phyloP scores from a whole-genome alignment of 37 sponge, comb jelly and placozoan genomes.

The Cliona cf. orientalis region DNA sequence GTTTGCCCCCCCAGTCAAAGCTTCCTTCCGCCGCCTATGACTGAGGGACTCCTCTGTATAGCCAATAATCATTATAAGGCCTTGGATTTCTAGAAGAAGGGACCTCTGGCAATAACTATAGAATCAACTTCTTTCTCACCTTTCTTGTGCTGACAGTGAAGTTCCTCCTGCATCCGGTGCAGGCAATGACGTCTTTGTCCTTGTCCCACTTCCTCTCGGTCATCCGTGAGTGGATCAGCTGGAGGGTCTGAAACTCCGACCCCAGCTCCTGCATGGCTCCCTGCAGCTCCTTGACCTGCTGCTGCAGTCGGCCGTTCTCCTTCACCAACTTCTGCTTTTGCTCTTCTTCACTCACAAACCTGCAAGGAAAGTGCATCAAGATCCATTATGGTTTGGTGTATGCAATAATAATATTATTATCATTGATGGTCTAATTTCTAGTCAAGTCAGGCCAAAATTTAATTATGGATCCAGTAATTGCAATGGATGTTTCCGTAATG shows the following conservation, averaged over 20 bases:
- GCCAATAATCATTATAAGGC: too few species aligned
- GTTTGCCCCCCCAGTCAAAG: too few species aligned
- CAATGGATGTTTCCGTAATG: background rate
- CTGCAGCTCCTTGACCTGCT: constrained; percentile 37
- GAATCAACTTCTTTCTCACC: constrained; percentile 45
- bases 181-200: constrained; percentile 64
- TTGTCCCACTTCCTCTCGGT: constrained; percentile 75
- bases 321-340: constrained; percentile 6
- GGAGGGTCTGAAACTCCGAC: constrained; percentile 67
- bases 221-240: constrained; percentile 48
- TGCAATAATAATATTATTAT: background rate
- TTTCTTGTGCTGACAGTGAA: constrained; percentile 68
- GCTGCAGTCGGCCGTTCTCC: constrained; percentile 5
- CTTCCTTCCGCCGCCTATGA: too few species aligned
- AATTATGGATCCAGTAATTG: background rate
- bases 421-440: background rate
- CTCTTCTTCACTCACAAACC: constrained; percentile 51
- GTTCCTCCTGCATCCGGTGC: constrained; percentile 35
- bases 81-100: too few species aligned
- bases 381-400: too few species aligned
- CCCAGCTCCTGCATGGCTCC: constrained; percentile 56
- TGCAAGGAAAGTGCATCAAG: background rate
- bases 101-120: background rate
- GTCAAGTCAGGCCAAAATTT: background rate
- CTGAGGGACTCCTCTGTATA: too few species aligned